Conservation (phyloP, 2,888 invertebrate genomes). For the Lycaena phlaeas region DNA sequence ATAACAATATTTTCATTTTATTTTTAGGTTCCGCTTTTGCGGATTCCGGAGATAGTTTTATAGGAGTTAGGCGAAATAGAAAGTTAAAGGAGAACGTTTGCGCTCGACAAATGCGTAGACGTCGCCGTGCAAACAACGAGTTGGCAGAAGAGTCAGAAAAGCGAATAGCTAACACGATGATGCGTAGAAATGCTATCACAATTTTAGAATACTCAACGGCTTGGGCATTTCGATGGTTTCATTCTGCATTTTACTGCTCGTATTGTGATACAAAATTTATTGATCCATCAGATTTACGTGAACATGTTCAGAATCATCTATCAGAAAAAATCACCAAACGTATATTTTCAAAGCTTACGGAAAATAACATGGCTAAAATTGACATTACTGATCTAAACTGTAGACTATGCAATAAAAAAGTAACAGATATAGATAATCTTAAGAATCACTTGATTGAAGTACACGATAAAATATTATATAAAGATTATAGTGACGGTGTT, state of each 20-base stretch:
- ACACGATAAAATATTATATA: conserved; percentile 36
- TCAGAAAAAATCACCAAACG: conserved; percentile 37
- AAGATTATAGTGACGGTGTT: conserved; percentile 50
- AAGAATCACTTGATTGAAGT: conserved; percentile 39
- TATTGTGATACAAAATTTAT: conserved; percentile 52
- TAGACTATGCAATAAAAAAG: conserved; percentile 35
- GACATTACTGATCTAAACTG: conserved; percentile 47
- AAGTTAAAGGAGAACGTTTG: conserved; percentile 57
- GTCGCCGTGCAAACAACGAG: conserved; percentile 57
- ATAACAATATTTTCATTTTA: conserved; percentile 25
- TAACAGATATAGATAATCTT: conserved; percentile 35
- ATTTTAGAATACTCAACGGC: conserved; percentile 55
- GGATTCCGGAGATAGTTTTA: conserved; percentile 31
- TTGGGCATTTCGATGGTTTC: conserved; percentile 62
- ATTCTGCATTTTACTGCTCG: conserved; percentile 52
- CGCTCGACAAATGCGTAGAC: conserved; percentile 56
- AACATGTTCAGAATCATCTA: conserved; percentile 42
- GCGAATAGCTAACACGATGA: conserved; percentile 57
- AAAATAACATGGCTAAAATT: conserved; percentile 63
- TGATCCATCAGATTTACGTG: conserved; percentile 37
- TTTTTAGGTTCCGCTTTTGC: conserved; percentile 58
- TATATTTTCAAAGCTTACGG: conserved; percentile 51
- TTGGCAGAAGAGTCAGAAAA: conserved; percentile 54
- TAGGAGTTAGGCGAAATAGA: conserved; percentile 38
- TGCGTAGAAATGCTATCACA: conserved; percentile 52